phyloP scores from a whole-genome alignment of 2,797 vertebrate species.

The Enteromius paludinosus region DNA sequence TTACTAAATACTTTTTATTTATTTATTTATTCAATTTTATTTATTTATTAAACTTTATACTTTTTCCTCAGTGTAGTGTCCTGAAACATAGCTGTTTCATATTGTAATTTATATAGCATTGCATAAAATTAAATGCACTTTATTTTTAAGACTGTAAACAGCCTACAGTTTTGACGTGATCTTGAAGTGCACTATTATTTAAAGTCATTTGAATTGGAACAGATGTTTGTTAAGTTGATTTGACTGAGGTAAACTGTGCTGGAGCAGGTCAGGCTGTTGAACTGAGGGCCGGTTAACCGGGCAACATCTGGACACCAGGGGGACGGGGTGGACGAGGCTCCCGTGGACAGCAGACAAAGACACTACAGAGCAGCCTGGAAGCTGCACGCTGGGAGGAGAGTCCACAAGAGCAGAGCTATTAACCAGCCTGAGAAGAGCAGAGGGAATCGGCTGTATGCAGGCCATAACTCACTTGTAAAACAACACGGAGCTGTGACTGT shows the following conservation, averaged over 20 bases:
- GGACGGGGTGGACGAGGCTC: slow-evolving; percentile 45
- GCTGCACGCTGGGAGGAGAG: slow-evolving; percentile 63
- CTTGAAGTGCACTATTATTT: not conserved
- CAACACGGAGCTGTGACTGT: slow-evolving; percentile 54
- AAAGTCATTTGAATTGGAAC: not conserved
- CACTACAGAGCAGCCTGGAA: slow-evolving; percentile 63
- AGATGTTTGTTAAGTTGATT: slow-evolving; percentile 5
- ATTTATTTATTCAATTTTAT: no score
- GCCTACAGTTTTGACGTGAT: not conserved
- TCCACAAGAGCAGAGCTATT: slow-evolving; percentile 56
- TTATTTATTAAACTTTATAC: not conserved
- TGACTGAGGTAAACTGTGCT: not conserved
- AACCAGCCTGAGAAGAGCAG: slow-evolving; percentile 57
- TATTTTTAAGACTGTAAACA: not conserved
- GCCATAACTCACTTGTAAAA: slow-evolving; percentile 66
- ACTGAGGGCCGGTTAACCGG: slow-evolving; percentile 22
- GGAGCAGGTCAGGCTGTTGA: slow-evolving; percentile 12
- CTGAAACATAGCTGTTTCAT: not conserved
- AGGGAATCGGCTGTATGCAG: slow-evolving; percentile 48
- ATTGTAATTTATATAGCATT: not conserved
- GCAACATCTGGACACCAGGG: slow-evolving; percentile 67
- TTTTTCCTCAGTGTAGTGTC: not conserved
- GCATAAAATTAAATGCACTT: not conserved
- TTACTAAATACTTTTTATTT: no score
- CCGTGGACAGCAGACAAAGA: slow-evolving; percentile 63